phyloP scores from a whole-genome alignment of 2,113 vertebrate species.

The Jacana jacana region DNA sequence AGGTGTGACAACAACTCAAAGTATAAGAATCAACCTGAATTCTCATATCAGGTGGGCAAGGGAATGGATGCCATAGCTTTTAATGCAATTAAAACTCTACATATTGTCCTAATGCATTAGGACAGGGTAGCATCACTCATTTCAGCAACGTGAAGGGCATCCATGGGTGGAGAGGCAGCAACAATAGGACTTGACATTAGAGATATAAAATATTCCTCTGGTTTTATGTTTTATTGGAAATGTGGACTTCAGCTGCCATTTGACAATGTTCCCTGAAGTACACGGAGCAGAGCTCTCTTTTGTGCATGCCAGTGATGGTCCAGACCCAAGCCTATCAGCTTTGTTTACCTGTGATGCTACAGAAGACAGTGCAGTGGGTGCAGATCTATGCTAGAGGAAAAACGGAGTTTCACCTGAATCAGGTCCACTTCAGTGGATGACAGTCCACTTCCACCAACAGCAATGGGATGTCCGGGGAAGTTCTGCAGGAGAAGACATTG shows the following conservation, averaged over 20 bases:
- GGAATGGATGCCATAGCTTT: constrained; percentile 8
- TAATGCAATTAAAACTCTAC: constrained; percentile 50
- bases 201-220: not conserved
- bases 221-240: not conserved
- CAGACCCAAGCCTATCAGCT: not conserved
- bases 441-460: not conserved
- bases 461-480: not conserved
- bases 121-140: not conserved
- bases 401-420: not conserved
- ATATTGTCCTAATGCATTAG: constrained; percentile 33
- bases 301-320: not conserved
- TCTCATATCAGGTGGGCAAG: not conserved
- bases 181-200: not conserved
- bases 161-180: not conserved
- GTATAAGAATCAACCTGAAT: constrained; percentile 12
- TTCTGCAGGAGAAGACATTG: not conserved
- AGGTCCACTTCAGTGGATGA: not conserved
- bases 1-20: constrained; percentile 51
- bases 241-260: not conserved
- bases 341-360: not conserved
- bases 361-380: not conserved
- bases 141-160: constrained; percentile 49
- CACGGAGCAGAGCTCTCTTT: not conserved
- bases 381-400: not conserved
- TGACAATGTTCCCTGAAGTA: not conserved